Percentiles rank a stretch among this genome's conserved stretches.
phyloP scores from a whole-genome alignment of 1,140 invertebrate species.

The Trichogramma pretiosum region DNA sequence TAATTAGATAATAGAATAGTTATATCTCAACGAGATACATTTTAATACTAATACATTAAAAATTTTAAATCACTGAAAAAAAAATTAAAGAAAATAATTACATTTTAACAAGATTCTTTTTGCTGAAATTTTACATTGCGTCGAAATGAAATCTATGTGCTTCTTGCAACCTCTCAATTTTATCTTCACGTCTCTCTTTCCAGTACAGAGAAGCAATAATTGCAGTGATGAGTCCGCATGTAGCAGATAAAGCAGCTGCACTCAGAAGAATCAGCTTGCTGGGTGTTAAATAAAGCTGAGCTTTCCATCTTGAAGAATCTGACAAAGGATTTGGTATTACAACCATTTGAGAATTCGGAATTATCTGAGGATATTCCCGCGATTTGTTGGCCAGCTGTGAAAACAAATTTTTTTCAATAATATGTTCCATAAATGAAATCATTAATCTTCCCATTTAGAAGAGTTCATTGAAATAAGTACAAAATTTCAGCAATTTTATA shows the following conservation, averaged over 20 bases:
- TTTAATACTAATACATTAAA: too few relatives aligned
- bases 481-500: background rate
- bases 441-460: conserved; percentile 11
- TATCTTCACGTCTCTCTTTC: conserved; percentile 87
- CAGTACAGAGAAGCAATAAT: conserved; percentile 85
- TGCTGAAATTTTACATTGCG: conserved; percentile 60
- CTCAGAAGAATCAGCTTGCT: conserved; percentile 89
- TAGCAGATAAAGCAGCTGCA: conserved; percentile 77
- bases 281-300: conserved; percentile 91
- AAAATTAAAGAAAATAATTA: too few relatives aligned
- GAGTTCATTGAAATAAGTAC: background rate
- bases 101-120: too few relatives aligned
- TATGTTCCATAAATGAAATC: background rate
- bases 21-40: too few relatives aligned
- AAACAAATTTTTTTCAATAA: too few relatives aligned
- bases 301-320: conserved; percentile 76
- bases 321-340: conserved; percentile 80
- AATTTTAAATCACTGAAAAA: too few relatives aligned
- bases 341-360: conserved; percentile 95
- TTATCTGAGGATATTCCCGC: conserved; percentile 82
- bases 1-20: too few relatives aligned
- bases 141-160: conserved; percentile 79
- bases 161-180: conserved; percentile 79
- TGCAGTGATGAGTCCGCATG: conserved; percentile 74
- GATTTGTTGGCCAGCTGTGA: conserved; percentile 38